These are phyloP conservation scores for Alviniconcha strummeri DNA, from an alignment of 2,888 invertebrate genomes.

Conservation along the genomic window DNA sequence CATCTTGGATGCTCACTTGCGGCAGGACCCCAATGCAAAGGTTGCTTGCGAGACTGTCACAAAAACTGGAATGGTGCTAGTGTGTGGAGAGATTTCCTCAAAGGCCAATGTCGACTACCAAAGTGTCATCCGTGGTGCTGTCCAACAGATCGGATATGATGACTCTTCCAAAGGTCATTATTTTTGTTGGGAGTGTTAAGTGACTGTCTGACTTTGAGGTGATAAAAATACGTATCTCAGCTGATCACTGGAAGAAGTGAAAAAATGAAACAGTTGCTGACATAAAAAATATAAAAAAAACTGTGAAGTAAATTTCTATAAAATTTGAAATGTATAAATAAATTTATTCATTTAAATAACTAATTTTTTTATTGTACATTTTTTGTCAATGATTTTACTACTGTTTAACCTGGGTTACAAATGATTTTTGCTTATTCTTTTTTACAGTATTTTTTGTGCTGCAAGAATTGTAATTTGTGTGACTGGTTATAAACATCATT, in stretches of 20 bases:
- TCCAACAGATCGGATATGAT: slow-evolving; percentile 99
- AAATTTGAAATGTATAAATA: no score
- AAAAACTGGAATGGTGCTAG: slow-evolving; percentile 98
- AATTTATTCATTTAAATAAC: no score
- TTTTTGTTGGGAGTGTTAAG: neutral
- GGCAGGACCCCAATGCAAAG: slow-evolving; percentile 96
- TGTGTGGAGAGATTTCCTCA: slow-evolving; percentile 99
- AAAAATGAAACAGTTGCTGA: neutral
- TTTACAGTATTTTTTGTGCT: no score
- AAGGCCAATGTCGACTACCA: slow-evolving; percentile 98
- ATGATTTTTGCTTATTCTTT: no score
- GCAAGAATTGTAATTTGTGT: no score
- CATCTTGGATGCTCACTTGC: slow-evolving; percentile 83
- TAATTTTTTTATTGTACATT: no score
- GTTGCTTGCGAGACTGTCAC: slow-evolving; percentile 99
- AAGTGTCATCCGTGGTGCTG: slow-evolving; percentile 95
- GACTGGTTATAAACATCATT: no score
- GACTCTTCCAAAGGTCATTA: slow-evolving; percentile 74
- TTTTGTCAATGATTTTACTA: no score
- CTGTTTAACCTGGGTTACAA: no score
- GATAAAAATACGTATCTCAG: no score
- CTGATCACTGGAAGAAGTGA: neutral
- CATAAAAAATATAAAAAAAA: neutral
- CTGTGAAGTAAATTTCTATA: no score
- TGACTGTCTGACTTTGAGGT: neutral